These are phyloP conservation scores for Epicampocera succincta DNA, from an alignment of 2,888 invertebrate genomes.

Conservation along the genomic window DNA sequence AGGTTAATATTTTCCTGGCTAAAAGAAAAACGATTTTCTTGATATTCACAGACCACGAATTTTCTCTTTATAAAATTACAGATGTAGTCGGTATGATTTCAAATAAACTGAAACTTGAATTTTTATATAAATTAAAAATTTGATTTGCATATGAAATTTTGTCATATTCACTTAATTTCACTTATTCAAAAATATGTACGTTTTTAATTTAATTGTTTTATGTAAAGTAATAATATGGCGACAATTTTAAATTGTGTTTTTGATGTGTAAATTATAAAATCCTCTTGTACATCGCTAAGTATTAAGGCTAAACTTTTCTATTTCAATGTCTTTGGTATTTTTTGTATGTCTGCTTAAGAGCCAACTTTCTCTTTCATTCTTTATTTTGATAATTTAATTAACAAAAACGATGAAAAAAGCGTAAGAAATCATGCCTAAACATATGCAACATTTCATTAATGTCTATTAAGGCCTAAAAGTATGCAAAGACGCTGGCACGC, in stretches of 20 bases:
- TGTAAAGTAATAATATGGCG: constrained; percentile 16
- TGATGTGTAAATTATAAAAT: constrained; percentile 2
- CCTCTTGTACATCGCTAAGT: not conserved
- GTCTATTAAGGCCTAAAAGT: constrained; percentile 60
- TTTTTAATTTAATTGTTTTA: constrained; percentile 5
- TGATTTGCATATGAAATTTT: no score
- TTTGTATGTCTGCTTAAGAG: constrained; percentile 48
- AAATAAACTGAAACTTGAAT: no score
- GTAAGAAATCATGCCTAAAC: constrained; percentile 46
- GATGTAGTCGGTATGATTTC: no score
- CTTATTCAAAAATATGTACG: no score
- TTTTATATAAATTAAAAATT: no score
- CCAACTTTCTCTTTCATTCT: constrained; percentile 23
- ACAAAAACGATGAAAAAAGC: no score
- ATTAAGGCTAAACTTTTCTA: constrained; percentile 5
- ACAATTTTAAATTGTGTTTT: constrained; percentile 9
- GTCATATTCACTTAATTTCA: no score
- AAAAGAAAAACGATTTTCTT: no score
- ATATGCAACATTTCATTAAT: constrained; percentile 66
- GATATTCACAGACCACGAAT: no score
- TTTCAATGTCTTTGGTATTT: constrained; percentile 35
- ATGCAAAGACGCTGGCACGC: constrained; percentile 56
- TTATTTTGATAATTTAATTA: constrained; percentile 57
- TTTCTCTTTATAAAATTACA: no score
- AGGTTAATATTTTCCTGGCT: no score